These are phyloP conservation scores for Ormyrus rosae DNA, from an alignment of 2,888 invertebrate species.

Conservation along the genomic window DNA sequence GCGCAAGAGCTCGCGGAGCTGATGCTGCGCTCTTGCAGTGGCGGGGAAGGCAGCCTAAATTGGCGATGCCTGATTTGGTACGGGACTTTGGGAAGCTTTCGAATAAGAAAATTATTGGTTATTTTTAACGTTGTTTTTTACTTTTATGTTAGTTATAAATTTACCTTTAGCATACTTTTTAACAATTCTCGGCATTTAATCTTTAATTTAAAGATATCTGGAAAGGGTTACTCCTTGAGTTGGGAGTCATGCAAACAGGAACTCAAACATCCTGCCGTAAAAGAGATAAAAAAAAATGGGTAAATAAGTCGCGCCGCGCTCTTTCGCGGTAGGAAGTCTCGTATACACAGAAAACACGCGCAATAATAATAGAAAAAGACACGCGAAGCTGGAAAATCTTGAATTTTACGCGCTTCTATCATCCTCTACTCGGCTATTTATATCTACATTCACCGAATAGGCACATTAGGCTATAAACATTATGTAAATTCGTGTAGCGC, in stretches of 20 bases:
- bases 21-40: not conserved
- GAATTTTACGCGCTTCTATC: too few species aligned
- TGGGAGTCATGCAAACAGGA: constrained; percentile 39
- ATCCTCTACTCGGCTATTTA: too few species aligned
- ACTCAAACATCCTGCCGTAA: constrained; percentile 48
- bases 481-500: constrained; percentile 34
- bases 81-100: too few species aligned
- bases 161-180: too few species aligned
- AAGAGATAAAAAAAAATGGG: constrained; percentile 46
- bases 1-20: constrained; percentile 59
- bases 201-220: constrained; percentile 38
- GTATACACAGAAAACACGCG: constrained; percentile 3
- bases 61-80: not conserved
- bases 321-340: constrained; percentile 22
- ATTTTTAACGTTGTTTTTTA: too few species aligned
- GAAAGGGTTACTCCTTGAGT: constrained; percentile 36
- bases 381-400: too few species aligned
- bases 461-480: constrained; percentile 10
- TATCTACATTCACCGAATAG: not conserved
- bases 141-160: too few species aligned
- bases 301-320: constrained; percentile 44
- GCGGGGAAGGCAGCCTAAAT: not conserved
- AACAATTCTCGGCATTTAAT: constrained; percentile 4
- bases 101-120: too few species aligned
- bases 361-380: constrained; percentile 15